phyloP scores from a whole-genome alignment of 2,888 invertebrate genomes.

The Drosophila algonquin region DNA sequence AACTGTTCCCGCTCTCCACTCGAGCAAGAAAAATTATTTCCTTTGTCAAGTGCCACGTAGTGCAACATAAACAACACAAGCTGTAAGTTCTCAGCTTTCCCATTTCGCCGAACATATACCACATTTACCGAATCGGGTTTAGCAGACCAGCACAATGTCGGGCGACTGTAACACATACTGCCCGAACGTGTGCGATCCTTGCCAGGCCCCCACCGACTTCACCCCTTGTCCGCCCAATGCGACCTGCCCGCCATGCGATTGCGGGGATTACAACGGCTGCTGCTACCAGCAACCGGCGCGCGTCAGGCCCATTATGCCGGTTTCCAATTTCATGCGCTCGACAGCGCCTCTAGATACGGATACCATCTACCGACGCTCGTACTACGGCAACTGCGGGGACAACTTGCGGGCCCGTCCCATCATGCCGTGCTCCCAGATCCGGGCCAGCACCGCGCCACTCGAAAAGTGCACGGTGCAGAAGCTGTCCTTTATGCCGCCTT shows the following conservation, averaged over 20 bases:
- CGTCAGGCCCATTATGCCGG: conserved; percentile 76
- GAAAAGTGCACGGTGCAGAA: conserved; percentile 85
- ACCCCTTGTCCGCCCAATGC: conserved; percentile 66
- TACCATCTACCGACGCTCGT: conserved; percentile 88
- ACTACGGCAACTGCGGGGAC: conserved; percentile 85
- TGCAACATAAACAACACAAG: background rate
- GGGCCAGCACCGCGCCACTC: conserved; percentile 84
- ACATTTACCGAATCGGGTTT: background rate
- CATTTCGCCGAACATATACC: background rate
- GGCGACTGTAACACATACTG: conserved; percentile 50
- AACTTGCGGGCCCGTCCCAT: conserved; percentile 83
- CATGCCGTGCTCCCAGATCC: conserved; percentile 84
- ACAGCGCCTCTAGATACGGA: conserved; percentile 86
- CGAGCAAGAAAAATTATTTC: conserved; percentile 69
- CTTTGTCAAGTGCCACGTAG: conserved; percentile 41
- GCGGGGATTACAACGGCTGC: conserved; percentile 76
- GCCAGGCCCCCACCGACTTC: conserved; percentile 68
- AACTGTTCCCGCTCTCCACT: conserved; percentile 29
- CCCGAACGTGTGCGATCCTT: conserved; percentile 56
- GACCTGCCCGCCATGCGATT: conserved; percentile 67
- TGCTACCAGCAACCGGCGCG: conserved; percentile 83
- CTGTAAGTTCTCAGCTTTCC: background rate
- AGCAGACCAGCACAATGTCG: conserved; percentile 28
- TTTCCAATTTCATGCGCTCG: conserved; percentile 85
- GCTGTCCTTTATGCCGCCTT: conserved; percentile 82